Base-by-base conservation (phyloP, 1,140 invertebrate species). In the Myzus persicae region DNA sequence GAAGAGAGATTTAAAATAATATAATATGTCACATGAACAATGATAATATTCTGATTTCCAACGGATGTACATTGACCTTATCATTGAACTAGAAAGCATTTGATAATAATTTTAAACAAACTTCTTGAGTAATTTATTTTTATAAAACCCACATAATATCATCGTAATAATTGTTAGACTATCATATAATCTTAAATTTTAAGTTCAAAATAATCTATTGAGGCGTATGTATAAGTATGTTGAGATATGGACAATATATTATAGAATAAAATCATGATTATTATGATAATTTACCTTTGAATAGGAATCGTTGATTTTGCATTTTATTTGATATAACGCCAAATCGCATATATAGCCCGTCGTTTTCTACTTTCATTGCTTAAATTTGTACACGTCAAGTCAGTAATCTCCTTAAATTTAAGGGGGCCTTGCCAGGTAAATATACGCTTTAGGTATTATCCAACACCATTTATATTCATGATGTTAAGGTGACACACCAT, bases 391-490 rank as follows among this genome's bases (percentile, higher is more conserved):
- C 40, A 14, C 38, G 40, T 44, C 84, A 85, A 85, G 40, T 40
- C 84, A 24, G 9, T 31, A 85, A 85, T 44, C 20, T 42, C 9
- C 26, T 44, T 85, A 85, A 85, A 85, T 85, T 40, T 44, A 85
- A 44, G 42, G 2, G 84, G 14, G 40, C 18, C 24, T 42, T 26
- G 0, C 26, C 40, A 85, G 40, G 36, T 24, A 82, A 6, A 44
- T 44, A 85, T 26, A 85, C 26, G 26, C 84, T 85, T 85, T 31
- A 31, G 14, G 40, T 85, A 85, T 31, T 31, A 85, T 31, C 42
- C 84, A 44, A 44, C 22, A 31, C 40, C 40, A 85, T 85, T 85
- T 85, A 40, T 85, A 85, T 85, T 85, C 84, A 85, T 44, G 84
- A 85, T 85, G 42, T 44, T 85, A 85, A 85, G 84, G 84, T 85